Evolutionary conservation across 92 coral and sea anemone species (phyloP).

Genomic region (Siderastrea radians): DNA sequence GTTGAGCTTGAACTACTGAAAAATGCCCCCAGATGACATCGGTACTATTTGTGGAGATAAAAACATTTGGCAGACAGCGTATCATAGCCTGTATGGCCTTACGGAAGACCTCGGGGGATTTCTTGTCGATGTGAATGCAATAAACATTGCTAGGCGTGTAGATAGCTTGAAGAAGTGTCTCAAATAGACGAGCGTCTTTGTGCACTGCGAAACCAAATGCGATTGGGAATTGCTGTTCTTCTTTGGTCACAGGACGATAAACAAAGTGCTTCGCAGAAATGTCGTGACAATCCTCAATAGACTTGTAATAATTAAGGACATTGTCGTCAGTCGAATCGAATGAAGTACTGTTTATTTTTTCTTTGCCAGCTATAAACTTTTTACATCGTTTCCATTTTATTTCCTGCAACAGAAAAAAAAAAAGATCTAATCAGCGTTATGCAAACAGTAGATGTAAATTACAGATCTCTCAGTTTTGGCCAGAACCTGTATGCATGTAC

Average conservation of each 20-base stretch:
- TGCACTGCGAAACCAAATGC: constrained; percentile 60
- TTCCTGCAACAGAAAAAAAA: no score
- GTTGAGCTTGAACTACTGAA: not conserved
- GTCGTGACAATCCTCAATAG: not conserved
- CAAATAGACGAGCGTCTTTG: constrained; percentile 55
- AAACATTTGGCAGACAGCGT: no score
- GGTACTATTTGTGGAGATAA: not conserved
- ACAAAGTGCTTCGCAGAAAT: not conserved
- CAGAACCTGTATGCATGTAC: no score
- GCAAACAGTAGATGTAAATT: no score
- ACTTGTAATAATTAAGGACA: not conserved
- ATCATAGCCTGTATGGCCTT: no score
- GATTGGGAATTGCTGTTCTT: constrained; percentile 57
- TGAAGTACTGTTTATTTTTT: not conserved
- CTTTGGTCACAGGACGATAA: not conserved
- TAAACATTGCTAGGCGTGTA: constrained; percentile 66
- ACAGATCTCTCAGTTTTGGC: no score
- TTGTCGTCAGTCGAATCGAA: not conserved
- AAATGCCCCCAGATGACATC: constrained; percentile 68
- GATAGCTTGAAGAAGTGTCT: constrained; percentile 61
- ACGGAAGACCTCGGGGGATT: no score
- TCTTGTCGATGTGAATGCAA: no score
- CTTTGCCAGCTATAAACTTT: not conserved
- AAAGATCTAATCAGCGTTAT: no score
- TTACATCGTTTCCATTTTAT: not conserved